A percentile compares a stretch with the other conserved stretches of the same genome.
phyloP scores from a whole-genome alignment of 2,113 vertebrate genomes.

The Callorhinus ursinus region DNA sequence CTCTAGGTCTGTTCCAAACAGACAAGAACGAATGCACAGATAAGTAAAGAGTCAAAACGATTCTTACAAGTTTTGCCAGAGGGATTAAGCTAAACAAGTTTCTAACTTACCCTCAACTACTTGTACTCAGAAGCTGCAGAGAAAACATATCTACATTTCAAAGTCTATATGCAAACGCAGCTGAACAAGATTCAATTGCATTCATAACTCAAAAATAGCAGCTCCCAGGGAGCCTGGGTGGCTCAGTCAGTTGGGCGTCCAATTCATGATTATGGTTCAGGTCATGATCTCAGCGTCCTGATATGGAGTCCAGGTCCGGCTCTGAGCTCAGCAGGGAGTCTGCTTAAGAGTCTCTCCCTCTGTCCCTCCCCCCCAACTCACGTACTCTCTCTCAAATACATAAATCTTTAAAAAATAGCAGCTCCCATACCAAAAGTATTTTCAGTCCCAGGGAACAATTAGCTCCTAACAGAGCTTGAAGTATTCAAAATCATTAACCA shows the following conservation, averaged over 20 bases:
- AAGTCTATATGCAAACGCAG: conserved; percentile 37
- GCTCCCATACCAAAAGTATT: conserved; percentile 8
- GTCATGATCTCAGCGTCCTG: not conserved
- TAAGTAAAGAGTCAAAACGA: conserved; percentile 14
- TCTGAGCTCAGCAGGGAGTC: too few species aligned
- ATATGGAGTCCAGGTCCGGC: too few species aligned
- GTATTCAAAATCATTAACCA: conserved; percentile 28
- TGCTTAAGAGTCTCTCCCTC: too few species aligned
- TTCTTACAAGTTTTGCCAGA: conserved; percentile 27
- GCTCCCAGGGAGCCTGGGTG: not conserved
- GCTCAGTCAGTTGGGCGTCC: too few species aligned
- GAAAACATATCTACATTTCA: conserved; percentile 32
- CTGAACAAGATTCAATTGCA: conserved; percentile 54
- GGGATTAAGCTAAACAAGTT: not conserved
- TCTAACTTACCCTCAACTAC: conserved; percentile 23
- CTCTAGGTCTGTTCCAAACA: conserved; percentile 21
- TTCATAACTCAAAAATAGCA: conserved; percentile 49
- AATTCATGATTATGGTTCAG: too few species aligned
- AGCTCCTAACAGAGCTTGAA: not conserved
- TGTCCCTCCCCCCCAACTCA: too few species aligned
- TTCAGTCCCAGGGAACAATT: not conserved
- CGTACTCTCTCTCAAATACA: too few species aligned
- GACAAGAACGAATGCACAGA: not conserved
- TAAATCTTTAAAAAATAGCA: conserved; percentile 23
- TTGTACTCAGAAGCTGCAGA: not conserved